Base-by-base conservation (phyloP, 1,140 invertebrate genomes). In the Zaprionus africanus region DNA sequence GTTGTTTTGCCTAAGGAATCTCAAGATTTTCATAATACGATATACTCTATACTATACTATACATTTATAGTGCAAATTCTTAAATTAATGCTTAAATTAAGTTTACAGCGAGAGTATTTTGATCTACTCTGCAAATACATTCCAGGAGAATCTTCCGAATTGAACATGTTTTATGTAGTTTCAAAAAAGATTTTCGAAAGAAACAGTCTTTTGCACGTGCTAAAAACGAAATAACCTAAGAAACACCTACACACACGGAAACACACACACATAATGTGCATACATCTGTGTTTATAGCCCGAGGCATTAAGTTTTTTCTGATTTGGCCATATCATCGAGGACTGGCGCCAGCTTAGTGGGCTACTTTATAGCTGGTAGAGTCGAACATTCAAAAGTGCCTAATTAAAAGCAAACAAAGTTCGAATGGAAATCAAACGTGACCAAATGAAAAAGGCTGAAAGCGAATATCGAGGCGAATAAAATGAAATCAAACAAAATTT, bases 401-500 rank as follows among this genome's bases (percentile, higher is more conserved):
- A 88, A 87, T 87, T 88, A 76, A 82, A 88, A 61, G 65, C 70
- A 62, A 78, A 81, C 70, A 69, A 68, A 65, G 56, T 65, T 61
- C 69, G 70, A 75, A 87, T 87, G 80, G 67, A 78, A 86, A 86
- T 87, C 59, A 80, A 43, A 31, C 46, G 36, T 60, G 31, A 26
- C 4, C 49, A 61, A 54, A 83, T 58, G 26, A 58, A 41, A 41
- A 59, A 53, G 36, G 36, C 56, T 19, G 13, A 54, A 68, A 67
- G 26, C 26, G 19, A 41, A 41, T 41, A n/a, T n/a, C 41, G n/a
- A 46, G n/a, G 41, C 41, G 41, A 46, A 46, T 28, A 54, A 71
- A 57, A 73, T 80, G 24, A 73, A 63, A 87, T 78, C 69, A 74
- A 71, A 63, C 53, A 51, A 38, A 68, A 46, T 82, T 70, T 79